These are phyloP conservation scores for Pteropus rufus DNA, from an alignment of 2,797 vertebrate species.

Conservation along the genomic window DNA sequence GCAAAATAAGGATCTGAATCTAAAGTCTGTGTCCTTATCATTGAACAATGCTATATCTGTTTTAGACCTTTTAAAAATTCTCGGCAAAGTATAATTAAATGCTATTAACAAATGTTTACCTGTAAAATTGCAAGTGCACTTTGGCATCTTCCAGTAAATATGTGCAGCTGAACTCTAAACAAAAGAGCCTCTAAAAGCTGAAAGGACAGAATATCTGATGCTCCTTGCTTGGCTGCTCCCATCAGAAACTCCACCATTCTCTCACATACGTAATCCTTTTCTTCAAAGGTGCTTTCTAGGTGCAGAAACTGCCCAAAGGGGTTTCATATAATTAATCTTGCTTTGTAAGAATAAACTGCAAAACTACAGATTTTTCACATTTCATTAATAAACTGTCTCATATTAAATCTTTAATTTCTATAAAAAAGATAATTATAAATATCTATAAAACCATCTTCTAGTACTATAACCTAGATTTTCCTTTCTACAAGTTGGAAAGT, in stretches of 20 bases:
- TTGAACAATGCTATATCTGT: not conserved
- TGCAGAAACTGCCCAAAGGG: slow-evolving; percentile 88
- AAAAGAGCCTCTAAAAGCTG: slow-evolving; percentile 93
- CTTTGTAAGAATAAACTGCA: slow-evolving; percentile 33
- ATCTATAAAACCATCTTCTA: not conserved
- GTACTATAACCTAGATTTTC: not conserved
- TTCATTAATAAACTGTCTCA: slow-evolving; percentile 20
- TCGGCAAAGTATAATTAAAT: not conserved
- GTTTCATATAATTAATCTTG: slow-evolving; percentile 35
- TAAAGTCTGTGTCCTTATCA: not conserved
- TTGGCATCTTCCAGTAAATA: slow-evolving; percentile 91
- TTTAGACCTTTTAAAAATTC: not conserved
- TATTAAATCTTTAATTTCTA: slow-evolving; percentile 24
- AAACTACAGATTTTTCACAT: not conserved
- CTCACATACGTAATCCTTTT: slow-evolving; percentile 93
- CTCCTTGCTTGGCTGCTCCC: slow-evolving; percentile 73
- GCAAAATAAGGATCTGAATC: slow-evolving; percentile 34
- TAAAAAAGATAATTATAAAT: slow-evolving; percentile 32
- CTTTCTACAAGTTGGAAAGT: not conserved
- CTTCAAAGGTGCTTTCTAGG: slow-evolving; percentile 93
- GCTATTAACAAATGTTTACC: slow-evolving; percentile 80
- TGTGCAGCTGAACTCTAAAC: slow-evolving; percentile 90
- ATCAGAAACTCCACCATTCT: slow-evolving; percentile 90
- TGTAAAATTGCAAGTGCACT: slow-evolving; percentile 90
- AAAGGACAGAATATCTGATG: slow-evolving; percentile 87